Percentiles rank a stretch among this genome's conserved stretches.
phyloP scores from a whole-genome alignment of 2,113 vertebrate species.

The Callaeas wilsoni region DNA sequence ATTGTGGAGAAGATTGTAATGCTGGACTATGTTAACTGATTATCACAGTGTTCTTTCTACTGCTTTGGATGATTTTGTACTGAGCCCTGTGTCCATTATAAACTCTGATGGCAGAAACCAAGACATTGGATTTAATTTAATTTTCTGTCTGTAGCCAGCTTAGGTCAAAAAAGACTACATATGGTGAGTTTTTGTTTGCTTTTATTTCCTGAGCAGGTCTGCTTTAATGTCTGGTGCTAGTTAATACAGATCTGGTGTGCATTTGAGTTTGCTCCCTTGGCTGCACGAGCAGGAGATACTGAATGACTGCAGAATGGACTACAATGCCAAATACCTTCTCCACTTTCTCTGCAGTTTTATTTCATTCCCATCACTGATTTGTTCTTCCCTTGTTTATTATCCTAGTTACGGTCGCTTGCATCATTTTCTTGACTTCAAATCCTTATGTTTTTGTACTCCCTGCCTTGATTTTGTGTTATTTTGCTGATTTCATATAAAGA shows the following conservation, averaged over 20 bases:
- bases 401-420: background rate
- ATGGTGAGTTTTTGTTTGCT: background rate
- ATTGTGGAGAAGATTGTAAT: background rate
- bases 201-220: background rate
- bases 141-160: background rate
- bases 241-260: background rate
- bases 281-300: background rate
- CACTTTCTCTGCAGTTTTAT: background rate
- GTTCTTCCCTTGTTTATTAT: background rate
- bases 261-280: background rate
- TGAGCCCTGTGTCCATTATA: background rate
- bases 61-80: background rate
- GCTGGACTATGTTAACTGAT: background rate
- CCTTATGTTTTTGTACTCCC: background rate
- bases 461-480: accelerated
- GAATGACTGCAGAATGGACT: background rate
- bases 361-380: background rate
- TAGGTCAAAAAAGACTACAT: background rate
- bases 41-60: background rate
- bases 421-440: background rate
- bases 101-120: background rate
- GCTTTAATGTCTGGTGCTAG: background rate
- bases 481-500: background rate
- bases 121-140: accelerated
- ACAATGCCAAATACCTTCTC: background rate